Conservation (phyloP, 1,140 invertebrate species). For the Neuroterus valhalla region DNA sequence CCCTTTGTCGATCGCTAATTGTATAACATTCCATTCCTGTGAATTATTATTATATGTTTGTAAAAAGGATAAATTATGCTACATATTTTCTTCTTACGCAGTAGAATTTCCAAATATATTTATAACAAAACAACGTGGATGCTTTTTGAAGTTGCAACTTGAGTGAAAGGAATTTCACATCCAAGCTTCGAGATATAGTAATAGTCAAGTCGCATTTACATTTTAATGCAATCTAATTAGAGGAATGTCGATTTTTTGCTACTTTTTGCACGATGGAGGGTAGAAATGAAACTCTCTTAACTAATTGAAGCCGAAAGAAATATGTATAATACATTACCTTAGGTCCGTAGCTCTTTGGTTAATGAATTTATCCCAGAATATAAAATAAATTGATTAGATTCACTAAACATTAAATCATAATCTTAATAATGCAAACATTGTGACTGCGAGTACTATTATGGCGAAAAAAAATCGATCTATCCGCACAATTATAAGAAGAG, state of each 20-base stretch:
- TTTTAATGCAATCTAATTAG: too few species aligned
- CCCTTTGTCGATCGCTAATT: conserved; percentile 11
- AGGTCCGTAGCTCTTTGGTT: too few species aligned
- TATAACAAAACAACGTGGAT: conserved; percentile 16
- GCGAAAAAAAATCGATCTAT: conserved; percentile 13
- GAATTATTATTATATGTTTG: conserved; percentile 28
- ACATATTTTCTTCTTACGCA: conserved; percentile 33
- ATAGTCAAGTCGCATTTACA: too few species aligned
- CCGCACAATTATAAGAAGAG: conserved; percentile 23
- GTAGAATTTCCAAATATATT: conserved; percentile 26
- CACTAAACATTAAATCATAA: too few species aligned
- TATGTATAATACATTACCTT: too few species aligned
- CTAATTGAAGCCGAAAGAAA: too few species aligned
- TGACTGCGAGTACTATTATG: conserved; percentile 9
- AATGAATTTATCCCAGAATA: too few species aligned
- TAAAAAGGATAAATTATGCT: conserved; percentile 16
- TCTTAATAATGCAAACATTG: conserved; percentile 8
- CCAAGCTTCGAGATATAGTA: not conserved
- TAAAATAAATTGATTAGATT: too few species aligned
- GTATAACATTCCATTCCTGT: conserved; percentile 10
- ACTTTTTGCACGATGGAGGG: too few species aligned
- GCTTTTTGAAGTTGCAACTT: conserved; percentile 12
- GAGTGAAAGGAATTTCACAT: not conserved
- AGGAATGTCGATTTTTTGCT: too few species aligned
- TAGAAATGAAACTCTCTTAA: too few species aligned